These are phyloP conservation scores for Hypercompe scribonia DNA, from an alignment of 2,888 invertebrate species.

Conservation along the genomic window DNA sequence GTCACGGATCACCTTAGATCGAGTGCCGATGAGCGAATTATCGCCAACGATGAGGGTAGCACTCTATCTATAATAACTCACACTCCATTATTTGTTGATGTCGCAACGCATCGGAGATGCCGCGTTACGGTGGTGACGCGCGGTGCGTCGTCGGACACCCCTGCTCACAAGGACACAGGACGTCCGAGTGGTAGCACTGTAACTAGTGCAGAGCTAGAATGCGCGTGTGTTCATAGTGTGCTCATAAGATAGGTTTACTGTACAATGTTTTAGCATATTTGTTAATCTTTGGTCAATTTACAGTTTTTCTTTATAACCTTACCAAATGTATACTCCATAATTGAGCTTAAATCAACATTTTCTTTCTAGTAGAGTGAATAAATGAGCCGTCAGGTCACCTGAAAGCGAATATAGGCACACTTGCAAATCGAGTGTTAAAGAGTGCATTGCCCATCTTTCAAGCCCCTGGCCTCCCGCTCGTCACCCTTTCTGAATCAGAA, in stretches of 20 bases:
- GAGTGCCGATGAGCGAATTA: slow-evolving; percentile 49
- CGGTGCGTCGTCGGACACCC: slow-evolving; percentile 1
- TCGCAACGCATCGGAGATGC: slow-evolving; percentile 23
- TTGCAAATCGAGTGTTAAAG: too few species aligned
- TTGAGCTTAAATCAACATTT: too few species aligned
- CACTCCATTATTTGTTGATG: slow-evolving; percentile 42
- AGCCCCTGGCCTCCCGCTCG: too few species aligned
- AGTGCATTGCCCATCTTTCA: too few species aligned
- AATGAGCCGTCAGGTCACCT: too few species aligned
- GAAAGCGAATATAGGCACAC: too few species aligned
- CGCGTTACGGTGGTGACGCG: slow-evolving; percentile 5
- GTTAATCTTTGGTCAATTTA: background rate
- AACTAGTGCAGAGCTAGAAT: slow-evolving; percentile 37
- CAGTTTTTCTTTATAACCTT: background rate
- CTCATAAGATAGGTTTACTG: slow-evolving; percentile 47
- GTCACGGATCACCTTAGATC: slow-evolving; percentile 40
- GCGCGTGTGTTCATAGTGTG: too few species aligned
- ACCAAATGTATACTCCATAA: too few species aligned
- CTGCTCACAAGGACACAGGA: slow-evolving; percentile 13
- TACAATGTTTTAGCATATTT: slow-evolving; percentile 42
- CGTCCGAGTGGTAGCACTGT: slow-evolving; percentile 29
- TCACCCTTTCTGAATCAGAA: too few species aligned
- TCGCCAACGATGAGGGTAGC: slow-evolving; percentile 42
- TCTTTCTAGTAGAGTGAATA: too few species aligned
- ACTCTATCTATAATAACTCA: slow-evolving; percentile 26